phyloP scores from a whole-genome alignment of 1,140 invertebrate species.

The Brachionus manjavacas region DNA sequence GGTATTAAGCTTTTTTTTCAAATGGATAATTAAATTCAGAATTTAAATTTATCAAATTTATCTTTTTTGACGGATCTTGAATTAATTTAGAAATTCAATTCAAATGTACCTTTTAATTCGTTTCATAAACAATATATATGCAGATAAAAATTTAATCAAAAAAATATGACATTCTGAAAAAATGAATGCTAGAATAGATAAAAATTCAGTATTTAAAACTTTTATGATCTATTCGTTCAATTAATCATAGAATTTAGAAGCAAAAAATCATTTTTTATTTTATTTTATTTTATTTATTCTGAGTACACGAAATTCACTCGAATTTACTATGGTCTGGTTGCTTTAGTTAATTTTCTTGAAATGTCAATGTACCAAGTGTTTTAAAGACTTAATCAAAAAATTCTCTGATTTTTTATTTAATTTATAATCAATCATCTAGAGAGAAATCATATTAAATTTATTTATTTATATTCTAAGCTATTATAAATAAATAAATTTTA shows the following conservation, averaged over 20 bases:
- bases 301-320: not conserved
- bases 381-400: not conserved
- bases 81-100: not conserved
- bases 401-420: slow-evolving; percentile 30
- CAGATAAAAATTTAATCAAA: slow-evolving; percentile 24
- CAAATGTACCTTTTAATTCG: not conserved
- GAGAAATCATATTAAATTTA: slow-evolving; percentile 16
- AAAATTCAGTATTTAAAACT: slow-evolving; percentile 4
- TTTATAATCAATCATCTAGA: slow-evolving; percentile 37
- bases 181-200: slow-evolving; percentile 8
- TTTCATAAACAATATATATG: not conserved
- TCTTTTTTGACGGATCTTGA: not conserved
- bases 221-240: slow-evolving; percentile 27
- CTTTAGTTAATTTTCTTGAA: not conserved
- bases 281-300: not conserved
- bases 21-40: not conserved
- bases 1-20: not conserved
- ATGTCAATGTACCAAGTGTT: slow-evolving; percentile 2
- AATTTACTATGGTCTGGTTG: not conserved
- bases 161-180: slow-evolving; percentile 28
- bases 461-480: not conserved
- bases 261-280: not conserved
- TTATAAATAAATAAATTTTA: slow-evolving; percentile 36
- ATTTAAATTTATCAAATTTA: not conserved
- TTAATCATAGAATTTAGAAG: slow-evolving; percentile 1